Evolutionary conservation across 2,113 vertebrate species (phyloP).

Genomic region (Nothocercus julius): DNA sequence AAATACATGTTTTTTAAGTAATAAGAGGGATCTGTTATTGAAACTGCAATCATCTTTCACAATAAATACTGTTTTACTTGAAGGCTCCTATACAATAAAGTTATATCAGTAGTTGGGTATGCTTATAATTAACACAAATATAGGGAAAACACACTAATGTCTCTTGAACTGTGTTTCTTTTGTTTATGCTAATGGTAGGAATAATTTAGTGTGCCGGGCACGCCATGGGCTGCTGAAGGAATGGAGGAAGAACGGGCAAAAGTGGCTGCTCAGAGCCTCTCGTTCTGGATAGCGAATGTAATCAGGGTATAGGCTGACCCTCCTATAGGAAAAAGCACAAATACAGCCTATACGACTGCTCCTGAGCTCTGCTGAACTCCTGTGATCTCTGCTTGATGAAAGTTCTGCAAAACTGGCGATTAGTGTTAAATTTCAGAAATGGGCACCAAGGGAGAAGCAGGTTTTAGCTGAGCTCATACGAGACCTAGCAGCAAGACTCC

Average conservation of each 20-base stretch:
- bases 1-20: conserved; percentile 76
- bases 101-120: conserved; percentile 55
- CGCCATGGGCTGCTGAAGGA: neutral
- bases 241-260: neutral
- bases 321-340: neutral
- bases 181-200: conserved; percentile 48
- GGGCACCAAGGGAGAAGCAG: neutral
- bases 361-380: neutral
- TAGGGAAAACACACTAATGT: conserved; percentile 1
- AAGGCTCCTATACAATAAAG: conserved; percentile 63
- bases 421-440: neutral
- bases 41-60: conserved; percentile 74
- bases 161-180: conserved; percentile 39
- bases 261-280: neutral
- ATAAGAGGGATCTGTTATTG: conserved; percentile 71
- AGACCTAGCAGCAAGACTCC: neutral
- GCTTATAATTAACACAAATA: conserved; percentile 69
- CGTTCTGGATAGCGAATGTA: neutral
- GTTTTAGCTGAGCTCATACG: neutral
- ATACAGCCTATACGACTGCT: neutral
- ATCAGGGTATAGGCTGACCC: neutral
- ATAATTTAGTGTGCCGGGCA: neutral
- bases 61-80: conserved; percentile 75
- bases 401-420: neutral
- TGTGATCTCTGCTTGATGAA: neutral